Percentiles rank a stretch among this genome's conserved stretches.
These are phyloP conservation scores for Melanotaenia trifasciata DNA, from an alignment of 2,797 vertebrate genomes.

Conservation along the genomic window DNA sequence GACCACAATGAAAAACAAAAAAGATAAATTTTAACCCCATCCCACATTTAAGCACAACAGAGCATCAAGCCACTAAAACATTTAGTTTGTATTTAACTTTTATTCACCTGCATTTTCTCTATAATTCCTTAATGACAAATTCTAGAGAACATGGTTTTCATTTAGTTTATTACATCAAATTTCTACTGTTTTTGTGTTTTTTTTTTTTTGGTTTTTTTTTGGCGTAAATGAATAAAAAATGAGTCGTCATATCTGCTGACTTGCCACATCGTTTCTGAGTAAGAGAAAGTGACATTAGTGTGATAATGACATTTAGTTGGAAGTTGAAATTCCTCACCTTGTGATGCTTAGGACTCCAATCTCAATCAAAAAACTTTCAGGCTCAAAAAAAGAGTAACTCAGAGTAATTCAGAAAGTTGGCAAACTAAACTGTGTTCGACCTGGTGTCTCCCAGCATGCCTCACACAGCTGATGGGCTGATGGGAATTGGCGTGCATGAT, in stretches of 20 bases:
- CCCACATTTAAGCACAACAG: too few relatives aligned
- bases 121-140: slow-evolving; percentile 1
- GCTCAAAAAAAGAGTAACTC: not conserved
- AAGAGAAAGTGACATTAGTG: not conserved
- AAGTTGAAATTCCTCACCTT: not conserved
- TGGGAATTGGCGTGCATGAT: slow-evolving; percentile 26
- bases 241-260: not conserved
- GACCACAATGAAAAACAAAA: not conserved
- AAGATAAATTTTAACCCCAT: not conserved
- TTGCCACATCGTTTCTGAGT: not conserved
- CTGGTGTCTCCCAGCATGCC: slow-evolving; percentile 46
- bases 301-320: not conserved
- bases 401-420: slow-evolving; percentile 51
- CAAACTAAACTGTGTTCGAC: slow-evolving; percentile 47
- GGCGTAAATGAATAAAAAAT: not conserved
- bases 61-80: slow-evolving; percentile 1
- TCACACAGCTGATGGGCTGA: slow-evolving; percentile 44
- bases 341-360: too few relatives aligned
- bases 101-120: not conserved
- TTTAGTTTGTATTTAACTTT: not conserved
- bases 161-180: slow-evolving; percentile 1
- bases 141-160: not conserved
- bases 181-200: not conserved
- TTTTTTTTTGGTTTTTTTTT: too few relatives aligned
- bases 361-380: not conserved